Conservation (phyloP, 2,797 vertebrate genomes). For the Salmo trutta region DNA sequence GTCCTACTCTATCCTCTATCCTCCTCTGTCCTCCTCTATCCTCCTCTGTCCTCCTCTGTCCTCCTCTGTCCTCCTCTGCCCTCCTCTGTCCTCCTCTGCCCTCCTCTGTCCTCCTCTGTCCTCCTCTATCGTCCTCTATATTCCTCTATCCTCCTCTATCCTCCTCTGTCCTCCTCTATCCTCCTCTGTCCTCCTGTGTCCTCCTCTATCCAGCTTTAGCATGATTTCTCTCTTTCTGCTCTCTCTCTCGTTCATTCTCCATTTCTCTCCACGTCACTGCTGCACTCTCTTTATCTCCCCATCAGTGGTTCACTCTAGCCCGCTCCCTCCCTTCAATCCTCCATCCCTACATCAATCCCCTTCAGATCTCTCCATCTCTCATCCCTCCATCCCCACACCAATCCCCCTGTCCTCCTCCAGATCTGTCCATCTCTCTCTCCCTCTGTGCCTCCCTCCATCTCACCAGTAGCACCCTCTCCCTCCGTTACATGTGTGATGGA, state of each 20-base stretch:
- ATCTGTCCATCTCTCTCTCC: not conserved
- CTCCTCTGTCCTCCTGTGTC: slow-evolving; percentile 36
- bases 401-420: slow-evolving; percentile 8
- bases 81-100: not conserved
- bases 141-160: too few species aligned
- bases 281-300: slow-evolving; percentile 1
- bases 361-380: not conserved
- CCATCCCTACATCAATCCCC: slow-evolving; percentile 9
- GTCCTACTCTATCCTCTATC: not conserved
- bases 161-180: slow-evolving; percentile 25
- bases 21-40: slow-evolving; percentile 20
- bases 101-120: slow-evolving; percentile 32
- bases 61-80: slow-evolving; percentile 35
- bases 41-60: slow-evolving; percentile 2
- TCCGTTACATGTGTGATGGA: slow-evolving; percentile 73
- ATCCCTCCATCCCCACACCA: slow-evolving; percentile 5
- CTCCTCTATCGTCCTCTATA: not conserved
- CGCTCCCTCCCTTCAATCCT: not conserved
- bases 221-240: slow-evolving; percentile 8
- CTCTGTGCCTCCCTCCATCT: slow-evolving; percentile 3
- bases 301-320: not conserved
- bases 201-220: not conserved
- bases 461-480: slow-evolving; percentile 56
- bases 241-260: slow-evolving; percentile 31
- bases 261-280: slow-evolving; percentile 37